phyloP scores from a whole-genome alignment of 2,113 vertebrate species.

The Otocyon megalotis region DNA sequence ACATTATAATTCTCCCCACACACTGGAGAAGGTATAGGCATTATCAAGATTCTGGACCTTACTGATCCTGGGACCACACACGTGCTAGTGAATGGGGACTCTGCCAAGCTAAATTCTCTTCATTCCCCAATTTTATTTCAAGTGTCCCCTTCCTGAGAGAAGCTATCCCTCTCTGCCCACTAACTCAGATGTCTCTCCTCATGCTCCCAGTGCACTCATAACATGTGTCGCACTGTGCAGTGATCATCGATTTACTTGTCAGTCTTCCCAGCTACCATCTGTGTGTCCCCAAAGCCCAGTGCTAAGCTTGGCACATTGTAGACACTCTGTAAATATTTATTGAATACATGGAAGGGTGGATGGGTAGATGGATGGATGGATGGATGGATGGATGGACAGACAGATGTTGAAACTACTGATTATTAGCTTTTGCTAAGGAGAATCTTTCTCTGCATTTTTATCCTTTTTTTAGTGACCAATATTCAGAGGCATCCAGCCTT shows the following conservation, averaged over 20 bases:
- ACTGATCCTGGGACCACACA: not conserved
- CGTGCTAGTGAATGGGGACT: not conserved
- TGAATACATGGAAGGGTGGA: not conserved
- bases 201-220: not conserved
- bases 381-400: not conserved
- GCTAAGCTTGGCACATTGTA: not conserved
- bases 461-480: not conserved
- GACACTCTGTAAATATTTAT: not conserved
- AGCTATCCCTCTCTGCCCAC: not conserved
- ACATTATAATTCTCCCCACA: not conserved
- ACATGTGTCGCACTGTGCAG: not conserved
- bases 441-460: not conserved
- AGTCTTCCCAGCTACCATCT: not conserved
- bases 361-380: not conserved
- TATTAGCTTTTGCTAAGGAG: not conserved
- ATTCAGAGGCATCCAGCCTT: not conserved
- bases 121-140: not conserved
- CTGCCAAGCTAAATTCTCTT: not conserved
- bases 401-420: conserved; percentile 13
- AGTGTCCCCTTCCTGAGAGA: not conserved
- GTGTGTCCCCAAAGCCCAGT: not conserved
- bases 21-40: not conserved
- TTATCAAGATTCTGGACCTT: not conserved
- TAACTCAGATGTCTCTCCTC: not conserved
- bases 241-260: not conserved